phyloP scores from a whole-genome alignment of 2,113 vertebrate genomes.

The Lontra canadensis region DNA sequence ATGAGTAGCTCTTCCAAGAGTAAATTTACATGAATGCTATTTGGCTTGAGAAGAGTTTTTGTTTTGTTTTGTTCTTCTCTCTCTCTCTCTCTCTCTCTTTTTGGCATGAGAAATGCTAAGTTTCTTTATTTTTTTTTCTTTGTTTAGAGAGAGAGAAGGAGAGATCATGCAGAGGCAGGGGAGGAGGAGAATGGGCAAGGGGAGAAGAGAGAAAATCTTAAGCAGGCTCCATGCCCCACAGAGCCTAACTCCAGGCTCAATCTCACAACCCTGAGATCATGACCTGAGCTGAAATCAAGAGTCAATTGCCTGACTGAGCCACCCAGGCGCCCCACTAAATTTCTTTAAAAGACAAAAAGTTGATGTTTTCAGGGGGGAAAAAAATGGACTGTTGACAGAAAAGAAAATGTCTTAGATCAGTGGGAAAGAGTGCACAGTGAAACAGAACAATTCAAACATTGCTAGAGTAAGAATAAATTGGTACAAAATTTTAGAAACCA shows the following conservation, averaged over 20 bases:
- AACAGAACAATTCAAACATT: background rate
- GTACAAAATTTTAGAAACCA: background rate
- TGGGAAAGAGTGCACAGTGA: background rate
- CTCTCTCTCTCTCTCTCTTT: background rate
- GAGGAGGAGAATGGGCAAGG: background rate
- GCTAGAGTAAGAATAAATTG: background rate
- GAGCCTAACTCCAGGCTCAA: background rate
- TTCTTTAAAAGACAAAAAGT: background rate
- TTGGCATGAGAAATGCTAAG: background rate
- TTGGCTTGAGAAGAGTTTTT: background rate
- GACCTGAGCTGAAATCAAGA: background rate
- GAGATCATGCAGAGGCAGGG: background rate
- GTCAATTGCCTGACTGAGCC: background rate
- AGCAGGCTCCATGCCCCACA: background rate
- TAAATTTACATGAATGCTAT: background rate
- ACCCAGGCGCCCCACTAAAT: background rate
- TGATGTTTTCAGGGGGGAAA: conserved; percentile 17
- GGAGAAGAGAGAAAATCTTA: background rate
- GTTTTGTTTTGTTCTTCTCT: background rate
- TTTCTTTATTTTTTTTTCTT: background rate
- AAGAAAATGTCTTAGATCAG: conserved; percentile 6
- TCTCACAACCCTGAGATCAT: background rate
- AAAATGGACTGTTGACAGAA: background rate
- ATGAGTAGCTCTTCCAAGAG: background rate
- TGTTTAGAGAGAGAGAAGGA: background rate